Percentiles rank a stretch among this genome's conserved stretches.
Conservation (phyloP, 2,888 invertebrate species). For the Hypena proboscidalis region DNA sequence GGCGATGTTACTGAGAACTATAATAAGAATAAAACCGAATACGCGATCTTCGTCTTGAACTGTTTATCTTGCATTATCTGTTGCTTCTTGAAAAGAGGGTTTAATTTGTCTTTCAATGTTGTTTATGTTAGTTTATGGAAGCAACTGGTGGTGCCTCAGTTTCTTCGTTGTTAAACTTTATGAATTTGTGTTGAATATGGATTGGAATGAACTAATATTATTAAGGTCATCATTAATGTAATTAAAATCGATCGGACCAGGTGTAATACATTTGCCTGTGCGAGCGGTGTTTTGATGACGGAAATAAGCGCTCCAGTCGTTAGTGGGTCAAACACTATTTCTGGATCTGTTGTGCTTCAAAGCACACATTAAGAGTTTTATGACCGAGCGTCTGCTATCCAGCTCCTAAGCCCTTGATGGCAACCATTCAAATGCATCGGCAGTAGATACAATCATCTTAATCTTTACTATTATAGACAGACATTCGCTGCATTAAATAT, state of each 20-base stretch:
- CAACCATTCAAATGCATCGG: conserved; percentile 51
- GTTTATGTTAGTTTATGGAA: conserved; percentile 12
- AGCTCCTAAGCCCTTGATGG: conserved; percentile 58
- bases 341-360: conserved; percentile 75
- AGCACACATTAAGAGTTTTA: conserved; percentile 71
- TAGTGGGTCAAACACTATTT: conserved; percentile 83
- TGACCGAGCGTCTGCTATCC: conserved; percentile 56
- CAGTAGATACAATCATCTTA: conserved; percentile 14
- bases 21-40: conserved; percentile 37
- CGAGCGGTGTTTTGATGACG: conserved; percentile 73
- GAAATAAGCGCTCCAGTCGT: conserved; percentile 83
- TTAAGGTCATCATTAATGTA: too few relatives aligned
- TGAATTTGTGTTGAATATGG: not conserved
- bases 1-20: conserved; percentile 36
- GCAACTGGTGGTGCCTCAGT: not conserved
- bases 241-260: conserved; percentile 60
- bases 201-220: too few relatives aligned
- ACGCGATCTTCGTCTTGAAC: conserved; percentile 13
- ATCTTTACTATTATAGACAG: too few relatives aligned
- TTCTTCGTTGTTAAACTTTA: conserved; percentile 13
- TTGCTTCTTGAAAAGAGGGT: conserved; percentile 16
- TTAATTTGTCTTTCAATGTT: conserved; percentile 14
- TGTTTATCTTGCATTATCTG: conserved; percentile 14
- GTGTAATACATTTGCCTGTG: conserved; percentile 50
- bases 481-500: too few relatives aligned